Evolutionary conservation across 2,888 invertebrate species (phyloP), one percentile per base, ranked within the genome.

Genomic region (Acanthoscelides obtectus): DNA sequence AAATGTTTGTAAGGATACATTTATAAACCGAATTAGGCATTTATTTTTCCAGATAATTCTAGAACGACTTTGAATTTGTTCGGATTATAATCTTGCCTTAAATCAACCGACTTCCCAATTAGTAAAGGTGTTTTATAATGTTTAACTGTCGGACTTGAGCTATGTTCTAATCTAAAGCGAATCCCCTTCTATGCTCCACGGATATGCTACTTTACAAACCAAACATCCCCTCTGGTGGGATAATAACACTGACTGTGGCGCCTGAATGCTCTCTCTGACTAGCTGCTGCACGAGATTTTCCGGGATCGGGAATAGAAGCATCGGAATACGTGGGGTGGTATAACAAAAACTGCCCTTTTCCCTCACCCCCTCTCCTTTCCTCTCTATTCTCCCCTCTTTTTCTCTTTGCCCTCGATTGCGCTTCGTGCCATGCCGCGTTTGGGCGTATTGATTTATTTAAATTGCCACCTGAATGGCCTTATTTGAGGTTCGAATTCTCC

Each of bases 381-480:
- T 8, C 25, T 3, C 25, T 6, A 12, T 17, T 17, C 1, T 6
- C 45, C 45, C 45, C 45, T 45, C 45, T 45, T 45, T 45, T 45
- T 45, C 45, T 45, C 45, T 45, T 45, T 45, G 45, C 45, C 45
- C 45, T 45, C 45, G 45, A 45, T 45, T 45, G 45, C 45, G 45
- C 45, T 45, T 12, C 8, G 45, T 45, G 45, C 45, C 45, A 45
- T 1, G 45, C 8, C 45, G 12, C 45, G 45, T 70, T 20, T 5
- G 22, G 20, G 25, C 8, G 68, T 76, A 71, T 76, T 75, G 75
- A 76, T 75, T 76, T 73, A 73, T 74, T 73, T 71, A 73, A 74
- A 74, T 74, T 68, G 71, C 67, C 73, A 74, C 72, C 74, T 73
- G 71, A 71, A 69, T 68, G 27, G 74, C 68, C 68, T 70, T 70